Percentiles rank a stretch among this genome's conserved stretches.
phyloP scores from a whole-genome alignment of 2,797 vertebrate species.

The Rhadinocentrus ornatus region DNA sequence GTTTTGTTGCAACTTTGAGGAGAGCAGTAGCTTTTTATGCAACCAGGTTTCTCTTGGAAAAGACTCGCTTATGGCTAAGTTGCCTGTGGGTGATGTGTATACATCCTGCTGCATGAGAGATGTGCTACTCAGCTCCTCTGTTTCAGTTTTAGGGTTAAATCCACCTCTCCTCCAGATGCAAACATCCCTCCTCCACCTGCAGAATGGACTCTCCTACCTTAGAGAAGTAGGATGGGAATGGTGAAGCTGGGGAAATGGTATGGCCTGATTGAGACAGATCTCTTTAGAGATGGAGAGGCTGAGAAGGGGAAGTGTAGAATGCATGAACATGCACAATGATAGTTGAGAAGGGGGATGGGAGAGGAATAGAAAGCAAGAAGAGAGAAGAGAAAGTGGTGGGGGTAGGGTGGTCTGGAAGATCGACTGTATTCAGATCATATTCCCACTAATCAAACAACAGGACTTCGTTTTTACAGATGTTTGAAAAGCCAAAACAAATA shows the following conservation, averaged over 20 bases:
- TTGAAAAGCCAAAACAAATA: neutral
- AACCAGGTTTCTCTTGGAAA: neutral
- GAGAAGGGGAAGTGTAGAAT: slow-evolving; percentile 7
- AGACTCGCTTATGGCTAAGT: slow-evolving; percentile 52
- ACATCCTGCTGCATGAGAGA: neutral
- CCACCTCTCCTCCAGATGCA: slow-evolving; percentile 9
- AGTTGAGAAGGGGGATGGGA: slow-evolving; percentile 34
- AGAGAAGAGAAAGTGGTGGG: slow-evolving; percentile 43
- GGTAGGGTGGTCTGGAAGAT: slow-evolving; percentile 18
- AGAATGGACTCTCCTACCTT: slow-evolving; percentile 64
- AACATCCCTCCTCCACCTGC: slow-evolving; percentile 19
- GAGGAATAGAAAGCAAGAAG: slow-evolving; percentile 17
- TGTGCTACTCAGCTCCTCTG: slow-evolving; percentile 28
- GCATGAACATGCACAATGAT: slow-evolving; percentile 22
- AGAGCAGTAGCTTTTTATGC: neutral
- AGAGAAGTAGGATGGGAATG: slow-evolving; percentile 20
- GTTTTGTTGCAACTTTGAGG: neutral
- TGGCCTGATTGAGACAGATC: slow-evolving; percentile 74
- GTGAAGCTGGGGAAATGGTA: slow-evolving; percentile 51
- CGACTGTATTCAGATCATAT: too few species aligned
- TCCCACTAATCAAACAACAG: neutral
- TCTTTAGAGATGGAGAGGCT: slow-evolving; percentile 57
- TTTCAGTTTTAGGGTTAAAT: slow-evolving; percentile 68
- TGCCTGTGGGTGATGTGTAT: slow-evolving; percentile 53
- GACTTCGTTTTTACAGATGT: slow-evolving; percentile 27